Conservation (phyloP, 2,797 vertebrate genomes). For the Etheostoma nigrum region DNA sequence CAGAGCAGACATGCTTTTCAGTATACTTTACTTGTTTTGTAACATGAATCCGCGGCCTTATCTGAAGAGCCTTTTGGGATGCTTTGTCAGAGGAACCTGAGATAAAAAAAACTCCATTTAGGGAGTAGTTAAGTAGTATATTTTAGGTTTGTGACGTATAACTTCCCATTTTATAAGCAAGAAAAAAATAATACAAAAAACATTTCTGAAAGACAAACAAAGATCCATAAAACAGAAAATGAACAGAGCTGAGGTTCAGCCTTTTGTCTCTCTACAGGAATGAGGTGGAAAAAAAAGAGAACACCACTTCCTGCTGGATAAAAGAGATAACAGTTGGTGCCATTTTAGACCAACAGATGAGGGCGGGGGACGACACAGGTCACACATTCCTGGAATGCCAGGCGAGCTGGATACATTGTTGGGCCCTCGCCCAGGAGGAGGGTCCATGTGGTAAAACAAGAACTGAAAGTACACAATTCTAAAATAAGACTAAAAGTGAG, state of each 20-base stretch:
- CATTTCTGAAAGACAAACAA: conserved; percentile 75
- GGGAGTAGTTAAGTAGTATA: conserved; percentile 81
- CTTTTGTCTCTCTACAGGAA: conserved; percentile 75
- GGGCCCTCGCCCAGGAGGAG: conserved; percentile 33
- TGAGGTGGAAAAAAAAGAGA: conserved; percentile 67
- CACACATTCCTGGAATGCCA: conserved; percentile 46
- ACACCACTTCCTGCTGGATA: conserved; percentile 73
- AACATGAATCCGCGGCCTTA: conserved; percentile 84
- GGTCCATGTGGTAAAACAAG: conserved; percentile 36
- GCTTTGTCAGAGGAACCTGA: conserved; percentile 88
- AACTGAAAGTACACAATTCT: conserved; percentile 58
- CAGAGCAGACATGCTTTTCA: conserved; percentile 76
- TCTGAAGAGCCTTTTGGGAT: conserved; percentile 84
- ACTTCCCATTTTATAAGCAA: conserved; percentile 76
- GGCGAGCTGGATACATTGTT: conserved; percentile 45
- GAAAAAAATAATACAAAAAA: conserved; percentile 63
- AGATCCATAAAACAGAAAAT: conserved; percentile 68
- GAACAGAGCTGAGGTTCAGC: conserved; percentile 81
- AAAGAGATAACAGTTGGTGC: conserved; percentile 77
- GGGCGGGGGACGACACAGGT: conserved; percentile 23
- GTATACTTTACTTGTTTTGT: conserved; percentile 85
- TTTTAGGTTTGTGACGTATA: conserved; percentile 78
- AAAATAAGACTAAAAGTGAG: conserved; percentile 75
- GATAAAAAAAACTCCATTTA: conserved; percentile 84
- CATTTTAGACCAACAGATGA: conserved; percentile 70